Conservation (phyloP, 1,140 invertebrate species). For the Apolygus lucorum region DNA sequence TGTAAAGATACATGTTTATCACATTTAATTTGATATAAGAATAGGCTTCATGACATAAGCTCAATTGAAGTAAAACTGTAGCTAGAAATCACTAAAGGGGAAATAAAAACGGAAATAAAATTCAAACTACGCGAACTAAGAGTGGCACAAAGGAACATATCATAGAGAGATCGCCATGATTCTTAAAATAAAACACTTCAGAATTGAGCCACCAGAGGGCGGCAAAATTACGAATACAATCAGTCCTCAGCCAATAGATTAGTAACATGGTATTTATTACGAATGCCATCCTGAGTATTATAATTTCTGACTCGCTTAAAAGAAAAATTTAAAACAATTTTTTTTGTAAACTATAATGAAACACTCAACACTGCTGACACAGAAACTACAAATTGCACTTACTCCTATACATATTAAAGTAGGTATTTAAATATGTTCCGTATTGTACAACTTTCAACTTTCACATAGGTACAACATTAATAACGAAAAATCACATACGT, state of each 20-base stretch:
- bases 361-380: slow-evolving; percentile 30
- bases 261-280: not conserved
- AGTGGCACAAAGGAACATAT: slow-evolving; percentile 29
- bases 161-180: slow-evolving; percentile 25
- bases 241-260: not conserved
- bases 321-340: slow-evolving; percentile 19
- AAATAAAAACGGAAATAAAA: slow-evolving; percentile 17
- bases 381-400: slow-evolving; percentile 31
- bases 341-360: slow-evolving; percentile 25
- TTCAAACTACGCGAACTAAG: slow-evolving; percentile 21
- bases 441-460: slow-evolving; percentile 24
- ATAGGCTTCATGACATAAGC: slow-evolving; percentile 4
- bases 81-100: slow-evolving; percentile 4
- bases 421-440: slow-evolving; percentile 21
- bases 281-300: not conserved
- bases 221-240: not conserved
- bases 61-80: not conserved
- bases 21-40: slow-evolving; percentile 12
- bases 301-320: not conserved
- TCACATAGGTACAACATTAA: slow-evolving; percentile 23
- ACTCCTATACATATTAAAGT: slow-evolving; percentile 24
- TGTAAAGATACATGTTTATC: not conserved
- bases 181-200: slow-evolving; percentile 1
- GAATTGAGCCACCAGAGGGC: not conserved
- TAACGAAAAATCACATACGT: slow-evolving; percentile 27